Evolutionary conservation across 2,888 invertebrate species (phyloP), one percentile per base, ranked within the genome.

Genomic region (Fragum fragum): DNA sequence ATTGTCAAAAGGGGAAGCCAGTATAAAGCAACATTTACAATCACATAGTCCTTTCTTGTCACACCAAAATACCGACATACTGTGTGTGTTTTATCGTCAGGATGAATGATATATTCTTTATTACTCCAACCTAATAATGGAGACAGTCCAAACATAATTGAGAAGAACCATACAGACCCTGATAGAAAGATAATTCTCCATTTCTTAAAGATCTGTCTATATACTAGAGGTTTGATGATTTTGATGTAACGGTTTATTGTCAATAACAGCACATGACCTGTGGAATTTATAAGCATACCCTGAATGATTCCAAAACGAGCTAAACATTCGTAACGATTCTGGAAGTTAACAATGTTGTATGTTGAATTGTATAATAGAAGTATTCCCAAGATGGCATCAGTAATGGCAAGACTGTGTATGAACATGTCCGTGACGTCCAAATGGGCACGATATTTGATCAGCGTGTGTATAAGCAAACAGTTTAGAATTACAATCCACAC

Each of bases 331-430:
- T 79, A 66, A 11, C 79, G 63, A 42, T 89, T 82, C 79, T 91
- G 91, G 69, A 84, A 91, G 69, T 91, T 90, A 21, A 76, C n/a
- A 23, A 90, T 70, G 76, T 87, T 89, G 83, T 91, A 91, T 5
- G 75, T 52, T 3, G 87, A 84, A 68, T 88, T 89, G 76, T 90
- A 88, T 0, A 90, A 18, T 18, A 91, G 70, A 23, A 88, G 76
- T 2, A 91, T n/a, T n/a, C 90, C 90, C 1, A 81, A 82, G 21
- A 89, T 9, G 7, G 85, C 59, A 73, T 91, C 90, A 1, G 89
- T 88, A 18, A 87, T 23, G 0, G 89, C 89, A 23, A 91, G 73
- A 71, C 89, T 88, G 61, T 81, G 69, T 14, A 89, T 78, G 29
- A 88, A 86, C 28, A 83, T 80, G 59, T 89, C 89, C 11, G 88